Evolutionary conservation across 2,888 invertebrate genomes (phyloP), one percentile per base, ranked within the genome.

Genomic region (Terebella lapidaria): DNA sequence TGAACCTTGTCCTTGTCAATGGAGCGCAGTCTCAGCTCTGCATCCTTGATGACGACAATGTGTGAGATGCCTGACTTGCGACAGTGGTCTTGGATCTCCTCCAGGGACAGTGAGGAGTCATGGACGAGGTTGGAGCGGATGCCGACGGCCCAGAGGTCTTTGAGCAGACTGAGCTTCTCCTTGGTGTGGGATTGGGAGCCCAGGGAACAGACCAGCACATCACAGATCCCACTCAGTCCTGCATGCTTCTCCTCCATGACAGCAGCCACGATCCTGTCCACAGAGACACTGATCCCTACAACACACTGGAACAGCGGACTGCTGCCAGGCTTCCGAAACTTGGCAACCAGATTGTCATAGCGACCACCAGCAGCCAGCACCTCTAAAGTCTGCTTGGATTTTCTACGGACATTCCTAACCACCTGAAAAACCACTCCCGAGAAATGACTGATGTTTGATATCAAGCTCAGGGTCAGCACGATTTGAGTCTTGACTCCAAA

Each of bases 281-380:
- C 79, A 0, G 89, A 90, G 73, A 94, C 86, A 2, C 92, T 92
- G 66, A 94, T 87, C 0, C 94, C 94, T 0, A 89, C 90, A 0
- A 90, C 91, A 54, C 81, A 54, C 80, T 76, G 61, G 24, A n/a
- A 52, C 26, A 42, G 42, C n/a, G 45, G 20, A 18, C 47, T 2
- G 20, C 46, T 54, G 5, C 61, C 61, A 3, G 61, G 60, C 47
- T 58, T 56, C n/a, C 60, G 52, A 52, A 66, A 68, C 15, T 25
- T 27, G 18, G 45, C 27, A 18, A 95, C 85, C 83, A 94, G 84
- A 10, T 85, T 85, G 78, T 95, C 93, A 72, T 94, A 96, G 69
- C 94, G 86, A 45, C 94, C 94, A 0, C 95, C 95, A 4, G 87
- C 89, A 0, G 94, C 94, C 49, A 95, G 84, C 0, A 93, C 87